phyloP scores from a whole-genome alignment of 2,888 invertebrate species.

The Melinaea marsaeus region DNA sequence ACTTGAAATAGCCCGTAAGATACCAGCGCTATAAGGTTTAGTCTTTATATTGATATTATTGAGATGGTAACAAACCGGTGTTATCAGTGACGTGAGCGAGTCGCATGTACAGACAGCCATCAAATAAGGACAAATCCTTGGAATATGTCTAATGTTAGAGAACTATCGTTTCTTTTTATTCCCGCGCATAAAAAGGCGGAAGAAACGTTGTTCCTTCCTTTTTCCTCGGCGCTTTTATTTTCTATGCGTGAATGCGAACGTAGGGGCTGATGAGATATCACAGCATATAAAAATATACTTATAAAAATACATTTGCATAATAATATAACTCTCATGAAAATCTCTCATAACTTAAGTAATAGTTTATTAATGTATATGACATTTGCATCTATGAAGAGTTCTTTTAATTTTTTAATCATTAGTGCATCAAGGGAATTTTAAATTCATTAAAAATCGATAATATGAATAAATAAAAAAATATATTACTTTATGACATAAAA shows the following conservation, averaged over 20 bases:
- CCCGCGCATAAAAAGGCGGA: slow-evolving; percentile 13
- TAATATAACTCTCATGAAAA: background rate
- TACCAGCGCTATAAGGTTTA: too few relatives aligned
- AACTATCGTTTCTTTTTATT: background rate
- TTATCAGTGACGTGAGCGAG: too few relatives aligned
- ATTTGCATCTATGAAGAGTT: too few relatives aligned
- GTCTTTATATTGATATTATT: too few relatives aligned
- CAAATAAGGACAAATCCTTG: background rate
- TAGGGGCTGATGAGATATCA: background rate
- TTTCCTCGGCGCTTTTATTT: slow-evolving; percentile 12
- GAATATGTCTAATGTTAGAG: slow-evolving; percentile 3
- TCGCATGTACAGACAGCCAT: background rate
- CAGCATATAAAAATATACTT: background rate
- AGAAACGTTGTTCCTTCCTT: slow-evolving; percentile 12
- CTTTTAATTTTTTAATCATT: too few relatives aligned
- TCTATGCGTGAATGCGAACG: slow-evolving; percentile 12
- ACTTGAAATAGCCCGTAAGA: too few relatives aligned
- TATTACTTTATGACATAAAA: background rate
- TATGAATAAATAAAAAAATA: too few relatives aligned
- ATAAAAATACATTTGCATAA: background rate
- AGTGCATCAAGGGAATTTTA: too few relatives aligned
- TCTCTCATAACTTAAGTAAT: background rate
- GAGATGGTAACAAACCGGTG: too few relatives aligned
- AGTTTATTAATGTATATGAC: too few relatives aligned
- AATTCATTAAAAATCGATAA: too few relatives aligned